Evolutionary conservation across 2,113 vertebrate species (phyloP).

Genomic region (Electrona antarctica): DNA sequence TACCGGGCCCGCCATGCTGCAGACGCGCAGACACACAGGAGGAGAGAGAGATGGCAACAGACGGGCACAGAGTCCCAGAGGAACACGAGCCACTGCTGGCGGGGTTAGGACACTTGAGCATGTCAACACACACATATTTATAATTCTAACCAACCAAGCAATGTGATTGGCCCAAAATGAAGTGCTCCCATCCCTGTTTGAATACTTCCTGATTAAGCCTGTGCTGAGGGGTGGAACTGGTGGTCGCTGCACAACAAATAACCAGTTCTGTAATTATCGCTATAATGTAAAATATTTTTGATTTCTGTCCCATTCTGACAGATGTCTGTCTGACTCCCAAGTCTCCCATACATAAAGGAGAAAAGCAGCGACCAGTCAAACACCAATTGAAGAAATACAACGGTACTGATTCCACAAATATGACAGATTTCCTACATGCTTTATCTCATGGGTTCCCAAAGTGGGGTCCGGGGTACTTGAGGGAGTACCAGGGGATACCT

Average conservation of each 20-base stretch:
- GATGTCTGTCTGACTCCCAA: slow-evolving; percentile 45
- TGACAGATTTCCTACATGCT: too few relatives aligned
- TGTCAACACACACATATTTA: background rate
- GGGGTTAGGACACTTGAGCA: slow-evolving; percentile 21
- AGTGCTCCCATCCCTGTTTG: background rate
- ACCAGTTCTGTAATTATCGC: slow-evolving; percentile 8
- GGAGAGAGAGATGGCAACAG: slow-evolving; percentile 5
- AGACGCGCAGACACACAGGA: background rate
- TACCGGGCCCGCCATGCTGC: slow-evolving; percentile 38
- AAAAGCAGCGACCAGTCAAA: slow-evolving; percentile 2
- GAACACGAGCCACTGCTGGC: slow-evolving; percentile 4
- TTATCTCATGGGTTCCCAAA: too few relatives aligned
- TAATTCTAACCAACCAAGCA: too few relatives aligned
- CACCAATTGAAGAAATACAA: slow-evolving; percentile 18
- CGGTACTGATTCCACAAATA: slow-evolving; percentile 14
- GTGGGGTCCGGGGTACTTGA: too few relatives aligned
- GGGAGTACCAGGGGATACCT: too few relatives aligned
- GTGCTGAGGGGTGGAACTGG: too few relatives aligned
- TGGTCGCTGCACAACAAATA: too few relatives aligned
- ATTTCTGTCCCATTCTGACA: slow-evolving; percentile 15
- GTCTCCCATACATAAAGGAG: slow-evolving; percentile 35
- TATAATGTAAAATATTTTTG: slow-evolving; percentile 1
- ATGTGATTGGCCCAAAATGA: slow-evolving; percentile 1
- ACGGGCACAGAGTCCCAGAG: slow-evolving; percentile 10
- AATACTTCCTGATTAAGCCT: too few relatives aligned